A percentile compares a stretch with the other conserved stretches of the same genome.
These are phyloP conservation scores for Parochlus steinenii DNA, from an alignment of 2,888 invertebrate genomes.

Conservation along the genomic window DNA sequence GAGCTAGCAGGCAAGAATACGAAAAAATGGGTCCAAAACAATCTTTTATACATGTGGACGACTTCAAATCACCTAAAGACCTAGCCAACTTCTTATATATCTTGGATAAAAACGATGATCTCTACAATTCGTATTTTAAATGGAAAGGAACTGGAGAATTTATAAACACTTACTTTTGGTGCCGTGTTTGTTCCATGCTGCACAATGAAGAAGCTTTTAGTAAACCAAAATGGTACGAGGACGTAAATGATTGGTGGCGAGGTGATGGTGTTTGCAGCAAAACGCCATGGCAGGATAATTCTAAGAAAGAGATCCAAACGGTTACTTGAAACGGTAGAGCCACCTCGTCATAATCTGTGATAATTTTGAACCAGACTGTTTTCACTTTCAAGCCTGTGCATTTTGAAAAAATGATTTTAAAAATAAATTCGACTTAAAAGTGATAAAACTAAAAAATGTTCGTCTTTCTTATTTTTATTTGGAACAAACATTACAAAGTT, in stretches of 20 bases:
- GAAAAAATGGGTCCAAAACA: conserved; percentile 72
- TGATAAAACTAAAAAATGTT: no score
- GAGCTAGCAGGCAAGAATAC: conserved; percentile 84
- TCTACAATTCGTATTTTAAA: conserved; percentile 88
- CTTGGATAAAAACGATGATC: conserved; percentile 70
- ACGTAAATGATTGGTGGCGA: conserved; percentile 90
- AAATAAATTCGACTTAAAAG: no score
- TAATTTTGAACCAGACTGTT: no score
- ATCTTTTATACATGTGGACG: conserved; percentile 91
- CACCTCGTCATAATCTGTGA: no score
- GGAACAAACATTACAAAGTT: no score
- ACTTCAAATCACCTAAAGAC: conserved; percentile 74
- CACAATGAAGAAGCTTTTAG: conserved; percentile 31
- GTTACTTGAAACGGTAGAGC: no score
- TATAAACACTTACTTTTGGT: conserved; percentile 42
- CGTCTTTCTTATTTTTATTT: no score
- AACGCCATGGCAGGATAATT: conserved; percentile 48
- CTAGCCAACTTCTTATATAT: conserved; percentile 73
- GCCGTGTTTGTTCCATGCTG: conserved; percentile 41
- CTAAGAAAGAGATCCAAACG: no score
- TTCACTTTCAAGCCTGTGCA: no score
- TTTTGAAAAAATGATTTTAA: no score
- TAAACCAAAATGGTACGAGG: conserved; percentile 31
- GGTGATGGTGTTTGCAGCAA: conserved; percentile 59
- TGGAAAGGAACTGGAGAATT: conserved; percentile 70